phyloP scores from a whole-genome alignment of 2,797 vertebrate genomes.

The Carduelis carduelis region DNA sequence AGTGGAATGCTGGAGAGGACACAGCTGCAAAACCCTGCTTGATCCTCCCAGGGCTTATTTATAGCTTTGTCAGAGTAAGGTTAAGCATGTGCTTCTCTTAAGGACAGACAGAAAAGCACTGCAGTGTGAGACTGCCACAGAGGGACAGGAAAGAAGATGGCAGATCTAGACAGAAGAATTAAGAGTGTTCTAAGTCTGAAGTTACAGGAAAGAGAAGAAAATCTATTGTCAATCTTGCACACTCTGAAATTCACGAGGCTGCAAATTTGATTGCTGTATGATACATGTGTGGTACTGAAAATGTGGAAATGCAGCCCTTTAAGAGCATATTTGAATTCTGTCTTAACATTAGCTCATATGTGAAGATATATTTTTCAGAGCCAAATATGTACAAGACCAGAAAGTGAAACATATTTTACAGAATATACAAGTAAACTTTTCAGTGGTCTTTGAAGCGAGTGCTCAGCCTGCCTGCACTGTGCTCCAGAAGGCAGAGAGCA shows the following conservation, averaged over 20 bases:
- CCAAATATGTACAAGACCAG: background rate
- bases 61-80: background rate
- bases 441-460: background rate
- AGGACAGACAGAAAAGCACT: background rate
- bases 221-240: background rate
- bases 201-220: background rate
- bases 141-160: background rate
- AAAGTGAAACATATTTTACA: background rate
- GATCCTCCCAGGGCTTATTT: background rate
- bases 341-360: background rate
- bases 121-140: background rate
- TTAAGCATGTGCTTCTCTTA: background rate
- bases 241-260: background rate
- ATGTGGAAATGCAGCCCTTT: background rate
- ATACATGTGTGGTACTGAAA: background rate
- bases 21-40: background rate
- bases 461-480: background rate
- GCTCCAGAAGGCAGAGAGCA: background rate
- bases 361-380: background rate
- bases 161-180: background rate
- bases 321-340: background rate
- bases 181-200: background rate
- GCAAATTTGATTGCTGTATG: background rate
- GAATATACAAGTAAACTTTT: background rate
- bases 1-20: background rate